These are phyloP conservation scores for Aegithalos caudatus DNA, from an alignment of 2,113 vertebrate species.

Conservation along the genomic window DNA sequence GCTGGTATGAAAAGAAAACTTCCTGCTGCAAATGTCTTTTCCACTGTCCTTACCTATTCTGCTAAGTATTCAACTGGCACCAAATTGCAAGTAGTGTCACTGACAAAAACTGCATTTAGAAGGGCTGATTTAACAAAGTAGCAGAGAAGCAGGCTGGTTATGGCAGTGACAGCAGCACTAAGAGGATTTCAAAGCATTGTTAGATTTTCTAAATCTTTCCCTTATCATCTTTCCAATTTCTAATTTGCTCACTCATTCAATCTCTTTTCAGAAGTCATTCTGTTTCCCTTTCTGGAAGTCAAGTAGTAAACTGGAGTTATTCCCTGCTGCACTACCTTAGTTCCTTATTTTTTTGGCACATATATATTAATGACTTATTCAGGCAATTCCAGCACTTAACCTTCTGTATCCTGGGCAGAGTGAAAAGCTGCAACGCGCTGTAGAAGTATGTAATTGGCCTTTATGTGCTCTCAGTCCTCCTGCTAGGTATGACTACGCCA, in stretches of 20 bases:
- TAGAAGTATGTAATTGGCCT: not conserved
- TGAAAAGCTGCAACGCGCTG: not conserved
- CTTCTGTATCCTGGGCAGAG: not conserved
- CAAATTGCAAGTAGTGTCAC: slow-evolving; percentile 18
- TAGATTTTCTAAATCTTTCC: slow-evolving; percentile 45
- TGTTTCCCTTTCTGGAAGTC: slow-evolving; percentile 10
- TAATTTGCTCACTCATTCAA: slow-evolving; percentile 51
- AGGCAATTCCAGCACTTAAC: not conserved
- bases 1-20: not conserved
- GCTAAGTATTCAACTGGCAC: slow-evolving; percentile 8
- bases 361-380: slow-evolving; percentile 14
- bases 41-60: not conserved
- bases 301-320: slow-evolving; percentile 13
- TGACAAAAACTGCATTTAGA: slow-evolving; percentile 35
- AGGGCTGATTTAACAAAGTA: slow-evolving; percentile 37
- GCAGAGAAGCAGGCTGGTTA: slow-evolving; percentile 17
- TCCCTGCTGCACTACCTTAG: not conserved
- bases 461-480: not conserved
- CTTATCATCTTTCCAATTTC: slow-evolving; percentile 53
- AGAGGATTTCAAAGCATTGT: slow-evolving; percentile 55
- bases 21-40: not conserved
- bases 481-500: slow-evolving; percentile 6
- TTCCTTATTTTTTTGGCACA: slow-evolving; percentile 7
- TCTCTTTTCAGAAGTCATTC: slow-evolving; percentile 1
- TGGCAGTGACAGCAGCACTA: slow-evolving; percentile 22